Evolutionary conservation across 30 jellyfish, hydroid and myxozoan species (phyloP).

Genomic region (Sanderia malayensis): DNA sequence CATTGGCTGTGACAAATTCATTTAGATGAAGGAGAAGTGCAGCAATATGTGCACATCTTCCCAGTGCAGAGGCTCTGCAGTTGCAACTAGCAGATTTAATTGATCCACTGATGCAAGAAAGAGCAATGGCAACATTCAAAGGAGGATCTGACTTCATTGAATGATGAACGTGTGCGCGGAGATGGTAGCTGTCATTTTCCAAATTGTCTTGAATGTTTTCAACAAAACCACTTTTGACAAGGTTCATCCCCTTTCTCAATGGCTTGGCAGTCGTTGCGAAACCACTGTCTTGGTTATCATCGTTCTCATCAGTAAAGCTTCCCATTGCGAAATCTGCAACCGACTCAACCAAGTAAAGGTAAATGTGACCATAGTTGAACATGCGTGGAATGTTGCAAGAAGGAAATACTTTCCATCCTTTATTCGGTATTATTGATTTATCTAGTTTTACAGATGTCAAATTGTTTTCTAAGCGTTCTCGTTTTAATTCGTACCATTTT

Average conservation of each 20-base stretch:
- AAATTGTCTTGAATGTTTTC: slow-evolving; percentile 23
- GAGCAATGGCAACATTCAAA: slow-evolving; percentile 36
- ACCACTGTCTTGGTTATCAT: slow-evolving; percentile 23
- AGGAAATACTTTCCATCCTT: slow-evolving; percentile 50
- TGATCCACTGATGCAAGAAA: slow-evolving; percentile 36
- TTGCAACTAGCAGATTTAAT: slow-evolving; percentile 24
- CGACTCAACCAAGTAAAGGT: slow-evolving; percentile 43
- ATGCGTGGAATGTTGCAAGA: slow-evolving; percentile 29
- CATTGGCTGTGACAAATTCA: slow-evolving; percentile 40
- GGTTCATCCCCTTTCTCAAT: slow-evolving; percentile 42
- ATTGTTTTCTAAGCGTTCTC: background rate
- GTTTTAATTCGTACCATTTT: slow-evolving; percentile 48
- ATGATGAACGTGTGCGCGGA: slow-evolving; percentile 53
- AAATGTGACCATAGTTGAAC: slow-evolving; percentile 57
- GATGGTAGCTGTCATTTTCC: slow-evolving; percentile 14
- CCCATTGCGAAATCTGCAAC: slow-evolving; percentile 4
- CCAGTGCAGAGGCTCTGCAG: slow-evolving; percentile 51
- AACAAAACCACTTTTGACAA: slow-evolving; percentile 45
- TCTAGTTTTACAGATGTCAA: slow-evolving; percentile 8
- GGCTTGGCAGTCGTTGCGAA: slow-evolving; percentile 52
- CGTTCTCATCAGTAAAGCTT: slow-evolving; percentile 26
- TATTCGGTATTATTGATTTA: slow-evolving; percentile 11
- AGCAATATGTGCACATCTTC: slow-evolving; percentile 70
- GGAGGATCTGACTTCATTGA: slow-evolving; percentile 45
- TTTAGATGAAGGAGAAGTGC: slow-evolving; percentile 58